These are phyloP conservation scores for Toxotes chatareus DNA, from an alignment of 2,113 vertebrate genomes.

Conservation along the genomic window DNA sequence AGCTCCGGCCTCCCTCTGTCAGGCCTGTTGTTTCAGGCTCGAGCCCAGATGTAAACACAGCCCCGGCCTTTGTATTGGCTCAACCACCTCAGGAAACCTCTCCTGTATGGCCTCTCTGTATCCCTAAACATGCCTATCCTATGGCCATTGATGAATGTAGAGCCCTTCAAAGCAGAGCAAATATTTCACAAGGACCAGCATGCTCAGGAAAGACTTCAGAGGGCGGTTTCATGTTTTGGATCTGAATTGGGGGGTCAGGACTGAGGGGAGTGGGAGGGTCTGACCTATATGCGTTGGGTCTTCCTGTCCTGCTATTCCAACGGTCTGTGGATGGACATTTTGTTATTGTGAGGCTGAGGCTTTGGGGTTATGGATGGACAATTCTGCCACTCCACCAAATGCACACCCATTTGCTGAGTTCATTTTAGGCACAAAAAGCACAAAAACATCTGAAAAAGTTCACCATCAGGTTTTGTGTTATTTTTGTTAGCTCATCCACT, in stretches of 20 bases:
- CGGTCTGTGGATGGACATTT: conserved; percentile 52
- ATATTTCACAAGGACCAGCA: conserved; percentile 73
- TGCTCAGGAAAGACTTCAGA: conserved; percentile 78
- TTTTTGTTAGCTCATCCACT: not conserved
- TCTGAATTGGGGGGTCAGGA: conserved; percentile 53
- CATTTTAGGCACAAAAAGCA: conserved; percentile 13
- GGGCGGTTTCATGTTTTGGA: conserved; percentile 71
- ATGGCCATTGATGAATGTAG: conserved; percentile 78
- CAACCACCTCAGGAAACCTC: conserved; percentile 79
- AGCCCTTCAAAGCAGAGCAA: conserved; percentile 82
- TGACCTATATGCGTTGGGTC: conserved; percentile 66
- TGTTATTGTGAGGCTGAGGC: conserved; percentile 37
- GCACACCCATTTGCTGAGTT: conserved; percentile 12
- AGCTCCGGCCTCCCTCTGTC: conserved; percentile 78
- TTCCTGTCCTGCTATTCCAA: conserved; percentile 57
- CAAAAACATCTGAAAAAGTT: conserved; percentile 14
- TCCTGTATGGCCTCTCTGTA: conserved; percentile 78
- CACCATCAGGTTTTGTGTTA: not conserved
- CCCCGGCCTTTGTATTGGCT: conserved; percentile 86
- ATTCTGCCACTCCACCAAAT: conserved; percentile 19
- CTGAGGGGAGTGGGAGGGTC: conserved; percentile 52
- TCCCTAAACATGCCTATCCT: conserved; percentile 79
- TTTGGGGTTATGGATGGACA: conserved; percentile 35
- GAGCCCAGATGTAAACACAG: conserved; percentile 84
- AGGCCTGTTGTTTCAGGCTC: conserved; percentile 85